Conservation (phyloP, 1,140 invertebrate genomes). For the Micrasema minimum region DNA sequence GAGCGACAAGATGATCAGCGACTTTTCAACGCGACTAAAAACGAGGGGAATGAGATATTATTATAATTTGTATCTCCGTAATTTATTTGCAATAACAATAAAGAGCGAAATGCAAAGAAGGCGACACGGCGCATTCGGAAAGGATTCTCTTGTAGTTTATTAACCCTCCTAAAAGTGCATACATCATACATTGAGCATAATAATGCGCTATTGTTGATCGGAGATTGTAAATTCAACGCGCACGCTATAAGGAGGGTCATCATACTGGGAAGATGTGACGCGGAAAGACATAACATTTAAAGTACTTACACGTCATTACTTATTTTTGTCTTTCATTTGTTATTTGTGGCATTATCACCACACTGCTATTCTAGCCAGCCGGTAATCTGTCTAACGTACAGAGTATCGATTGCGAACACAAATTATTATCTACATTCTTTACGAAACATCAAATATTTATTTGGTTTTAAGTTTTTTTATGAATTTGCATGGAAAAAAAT, state of each 20-base stretch:
- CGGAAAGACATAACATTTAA: neutral
- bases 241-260: slow-evolving; percentile 27
- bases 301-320: neutral
- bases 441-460: too few species aligned
- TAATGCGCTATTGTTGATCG: slow-evolving; percentile 36
- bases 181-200: slow-evolving; percentile 40
- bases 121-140: slow-evolving; percentile 7
- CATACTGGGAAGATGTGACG: slow-evolving; percentile 25
- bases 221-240: slow-evolving; percentile 32
- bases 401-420: too few species aligned
- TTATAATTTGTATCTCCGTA: neutral
- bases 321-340: too few species aligned
- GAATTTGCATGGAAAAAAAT: too few species aligned
- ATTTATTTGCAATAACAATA: slow-evolving; percentile 32
- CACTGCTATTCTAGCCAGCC: too few species aligned
- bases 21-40: too few species aligned
- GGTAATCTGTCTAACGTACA: too few species aligned
- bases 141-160: slow-evolving; percentile 30
- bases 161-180: slow-evolving; percentile 37
- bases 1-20: too few species aligned
- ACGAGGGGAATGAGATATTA: neutral
- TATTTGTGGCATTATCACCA: too few species aligned
- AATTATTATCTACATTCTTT: too few species aligned
- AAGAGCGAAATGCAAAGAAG: slow-evolving; percentile 24
- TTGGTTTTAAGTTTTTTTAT: too few species aligned